phyloP scores from a whole-genome alignment of 2,888 invertebrate species.

The Selenia dentaria region DNA sequence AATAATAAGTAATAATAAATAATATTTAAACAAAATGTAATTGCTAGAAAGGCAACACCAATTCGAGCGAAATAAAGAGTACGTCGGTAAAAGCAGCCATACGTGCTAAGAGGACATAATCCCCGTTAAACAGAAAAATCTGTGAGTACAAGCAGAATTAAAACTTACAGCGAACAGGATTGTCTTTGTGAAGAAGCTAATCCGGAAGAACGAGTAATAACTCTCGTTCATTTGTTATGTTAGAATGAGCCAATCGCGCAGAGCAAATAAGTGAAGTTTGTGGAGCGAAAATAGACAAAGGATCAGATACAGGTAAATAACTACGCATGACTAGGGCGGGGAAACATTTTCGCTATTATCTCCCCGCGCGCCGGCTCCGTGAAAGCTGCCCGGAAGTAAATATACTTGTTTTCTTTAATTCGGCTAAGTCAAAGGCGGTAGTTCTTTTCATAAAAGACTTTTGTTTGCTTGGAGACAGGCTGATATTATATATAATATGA shows the following conservation, averaged over 20 bases:
- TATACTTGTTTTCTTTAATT: slow-evolving; percentile 35
- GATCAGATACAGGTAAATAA: slow-evolving; percentile 79
- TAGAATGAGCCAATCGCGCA: slow-evolving; percentile 73
- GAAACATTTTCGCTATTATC: slow-evolving; percentile 65
- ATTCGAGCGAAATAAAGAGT: background rate
- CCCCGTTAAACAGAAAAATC: slow-evolving; percentile 14
- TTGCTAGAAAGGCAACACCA: background rate
- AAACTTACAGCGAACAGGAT: slow-evolving; percentile 33
- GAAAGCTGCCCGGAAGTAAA: slow-evolving; percentile 46
- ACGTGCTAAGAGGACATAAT: slow-evolving; percentile 11
- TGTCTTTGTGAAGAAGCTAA: slow-evolving; percentile 61
- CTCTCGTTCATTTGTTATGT: slow-evolving; percentile 73
- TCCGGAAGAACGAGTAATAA: slow-evolving; percentile 70
- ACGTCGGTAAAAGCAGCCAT: slow-evolving; percentile 1
- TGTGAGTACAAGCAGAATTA: slow-evolving; percentile 35
- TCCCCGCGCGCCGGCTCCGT: slow-evolving; percentile 48
- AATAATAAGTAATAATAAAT: too few species aligned
- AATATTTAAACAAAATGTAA: too few species aligned
- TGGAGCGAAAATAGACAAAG: slow-evolving; percentile 80
- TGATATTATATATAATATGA: background rate
- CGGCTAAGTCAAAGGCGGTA: slow-evolving; percentile 12
- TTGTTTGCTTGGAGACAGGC: slow-evolving; percentile 13
- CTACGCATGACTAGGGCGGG: slow-evolving; percentile 64
- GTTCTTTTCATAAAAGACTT: background rate
- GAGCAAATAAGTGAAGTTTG: slow-evolving; percentile 74